Base-by-base conservation (phyloP, 2,113 vertebrate species). In the Hippocampus barbouri region DNA sequence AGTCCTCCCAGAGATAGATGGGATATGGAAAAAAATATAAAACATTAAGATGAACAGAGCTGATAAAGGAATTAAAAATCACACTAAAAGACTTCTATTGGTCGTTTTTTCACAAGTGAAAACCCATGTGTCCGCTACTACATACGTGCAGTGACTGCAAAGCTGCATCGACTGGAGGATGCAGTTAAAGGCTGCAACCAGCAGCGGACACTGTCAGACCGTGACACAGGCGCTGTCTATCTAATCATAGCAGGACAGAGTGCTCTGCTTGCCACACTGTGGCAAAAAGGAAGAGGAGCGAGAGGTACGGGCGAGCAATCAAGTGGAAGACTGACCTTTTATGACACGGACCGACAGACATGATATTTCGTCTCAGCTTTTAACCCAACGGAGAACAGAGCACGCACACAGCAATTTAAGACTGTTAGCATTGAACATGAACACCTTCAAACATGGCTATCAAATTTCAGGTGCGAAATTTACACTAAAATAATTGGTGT, bases 201-300 rank as follows among this genome's bases (percentile, higher is more conserved):
- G 91, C 86, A 92, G 93, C 75, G 89, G 91, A 92, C 92, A 92
- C 92, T 93, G 87, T 94, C 87, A 91, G 89, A 86, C 79, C 80
- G 54, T 45, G 60, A 1, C 79, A 27, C n/a, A 66, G 20, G 20
- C 15, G 5, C 66, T 45, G 23, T 40, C 10, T 64, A 40, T 18
- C 15, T 18, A 34, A 61, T 61, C 59, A 30, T 18, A 61, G 7
- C 15, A 30, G 59, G 27, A 61, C 25, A 60, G 57, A 60, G 57
- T 16, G 27, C 59, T 34, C 27, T 30, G 25, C 27, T 34, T 60
- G 57, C 12, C 21, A 14, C 12, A 25, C 8, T 56, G n/a, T 10
- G n/a, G 53, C 21, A 11, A 56, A 56, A 56, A 15, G 21, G 25
- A 60, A 59, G 12, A 14, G 57, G 25, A 61, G 56, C 43, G 3